Base-by-base conservation (phyloP, 2,113 vertebrate species). In the Oreochromis spilurus region DNA sequence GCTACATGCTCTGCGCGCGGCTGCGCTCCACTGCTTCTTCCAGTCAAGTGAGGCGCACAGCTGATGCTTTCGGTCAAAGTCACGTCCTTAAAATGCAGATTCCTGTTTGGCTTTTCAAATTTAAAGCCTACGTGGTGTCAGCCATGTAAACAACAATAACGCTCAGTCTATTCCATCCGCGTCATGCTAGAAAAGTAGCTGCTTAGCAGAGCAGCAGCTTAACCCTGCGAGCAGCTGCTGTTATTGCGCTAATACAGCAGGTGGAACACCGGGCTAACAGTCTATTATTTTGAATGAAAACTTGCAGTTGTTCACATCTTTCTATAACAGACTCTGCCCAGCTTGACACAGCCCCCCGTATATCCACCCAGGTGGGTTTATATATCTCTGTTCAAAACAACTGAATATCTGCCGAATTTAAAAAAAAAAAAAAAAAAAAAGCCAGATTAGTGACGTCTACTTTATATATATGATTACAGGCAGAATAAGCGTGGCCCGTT, bases 21-120 rank as follows among this genome's bases (percentile, higher is more conserved):
- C 88, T 88, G 86, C 77, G 93, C 90, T 90, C 86, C 65, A 89
- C 84, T 88, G 93, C 88, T 67, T 45, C 62, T 84, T 29, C 82
- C 40, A 19, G 52, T 43, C 36, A 54, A 81, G 31, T 40, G 57
- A 91, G 84, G 70, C 26, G 7, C 57, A 14, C 43, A 9, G 55
- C 24, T 50, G 24, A 31, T 34, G 72, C 78, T 77, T 52, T 77
- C 87, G 54, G 85, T 43, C 45, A 92, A 86, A 29, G 10, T 14
- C 9, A 78, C 83, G 58, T 16, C 55, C 6, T 4, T 82, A 5
- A 4, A 13, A 24, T 0, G 6, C 1, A 4, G 4, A 4, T 85
- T 93, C 90, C 88, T 38, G 53, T 81, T 9, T 2, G 1, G 7
- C 1, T n/a, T 53, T 85, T 88, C 91, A 90, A 50, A 94, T 88